Conservation (phyloP, 2,113 vertebrate species). For the Phoenicopterus ruber region DNA sequence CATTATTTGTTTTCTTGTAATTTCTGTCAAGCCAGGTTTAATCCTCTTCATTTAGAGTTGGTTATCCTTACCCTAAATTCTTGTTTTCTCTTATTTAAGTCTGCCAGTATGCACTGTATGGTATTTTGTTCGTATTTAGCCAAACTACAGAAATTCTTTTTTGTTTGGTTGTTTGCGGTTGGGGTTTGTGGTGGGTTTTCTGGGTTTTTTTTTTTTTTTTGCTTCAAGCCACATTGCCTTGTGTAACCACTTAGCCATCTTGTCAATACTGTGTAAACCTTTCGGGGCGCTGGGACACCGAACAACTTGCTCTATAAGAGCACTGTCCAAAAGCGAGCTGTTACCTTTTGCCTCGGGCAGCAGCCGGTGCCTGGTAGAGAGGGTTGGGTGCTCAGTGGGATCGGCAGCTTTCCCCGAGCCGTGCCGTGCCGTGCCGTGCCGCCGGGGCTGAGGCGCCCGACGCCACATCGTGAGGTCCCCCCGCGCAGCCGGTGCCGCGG, state of each 20-base stretch:
- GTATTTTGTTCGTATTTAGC: background rate
- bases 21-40: background rate
- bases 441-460: background rate
- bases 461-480: background rate
- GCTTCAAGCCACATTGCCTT: background rate
- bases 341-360: background rate
- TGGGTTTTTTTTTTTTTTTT: background rate
- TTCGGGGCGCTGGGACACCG: rapidly evolving
- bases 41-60: background rate
- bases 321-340: background rate
- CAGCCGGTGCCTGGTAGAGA: background rate
- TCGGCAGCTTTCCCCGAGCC: rapidly evolving
- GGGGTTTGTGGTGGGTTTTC: background rate
- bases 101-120: too few relatives aligned
- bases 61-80: background rate
- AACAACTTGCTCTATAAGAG: background rate
- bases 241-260: background rate
- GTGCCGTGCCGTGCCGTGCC: too few relatives aligned
- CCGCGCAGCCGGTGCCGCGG: rapidly evolving
- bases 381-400: background rate
- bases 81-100: background rate
- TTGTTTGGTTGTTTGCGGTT: background rate
- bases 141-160: background rate
- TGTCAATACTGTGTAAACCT: background rate
- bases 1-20: background rate